Evolutionary conservation across 92 coral and sea anemone species (phyloP), one percentile per base, ranked within the genome.

Genomic region (Phenganax stokvisi): DNA sequence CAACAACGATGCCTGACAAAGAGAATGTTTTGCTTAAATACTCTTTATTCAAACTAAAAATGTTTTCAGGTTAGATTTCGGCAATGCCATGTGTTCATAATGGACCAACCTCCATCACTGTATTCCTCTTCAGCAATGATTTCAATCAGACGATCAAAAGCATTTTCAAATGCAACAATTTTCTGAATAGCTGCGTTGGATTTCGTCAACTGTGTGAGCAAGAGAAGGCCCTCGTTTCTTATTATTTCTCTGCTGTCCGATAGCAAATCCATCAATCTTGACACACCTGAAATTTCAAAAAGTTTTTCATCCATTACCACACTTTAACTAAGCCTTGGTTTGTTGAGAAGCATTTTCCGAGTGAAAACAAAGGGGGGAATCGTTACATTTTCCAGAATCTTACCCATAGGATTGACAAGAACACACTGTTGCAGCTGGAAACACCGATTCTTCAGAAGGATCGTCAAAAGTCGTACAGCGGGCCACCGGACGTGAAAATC

Each of bases 181-280:
- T 94, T 94, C 98, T 94, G 98, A n/a, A 92, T 94, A 27, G 98
- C 98, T 28, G 98, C 98, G 73, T 94, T 94, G 15, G 97, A 94
- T 85, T 88, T 91, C 29, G 98, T 94, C 10, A 94, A 88, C 65
- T 94, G 98, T 53, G 92, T 92, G 57, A 94, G 77, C 71, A 94
- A 78, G 30, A 92, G 87, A 37, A 94, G 85, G 44, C 98, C 98
- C 97, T 94, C 98, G 89, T 94, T 94, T 88, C 98, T 88, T 71
- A 94, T 94, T 7, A 94, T 94, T 85, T 94, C 98, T 69, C 98
- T 84, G 80, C 98, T 94, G 63, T 94, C 98, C 63, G 97, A 90
- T 58, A 94, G 86, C 13, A 94, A 89, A 66, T 94, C 98, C 98
- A 94, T 94, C 9, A 92, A 83, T 59, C 98, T 90, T 25, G 98